Percentiles rank a stretch among this genome's conserved stretches.
These are phyloP conservation scores for Chunga burmeisteri DNA, from an alignment of 2,113 vertebrate species.

Conservation along the genomic window DNA sequence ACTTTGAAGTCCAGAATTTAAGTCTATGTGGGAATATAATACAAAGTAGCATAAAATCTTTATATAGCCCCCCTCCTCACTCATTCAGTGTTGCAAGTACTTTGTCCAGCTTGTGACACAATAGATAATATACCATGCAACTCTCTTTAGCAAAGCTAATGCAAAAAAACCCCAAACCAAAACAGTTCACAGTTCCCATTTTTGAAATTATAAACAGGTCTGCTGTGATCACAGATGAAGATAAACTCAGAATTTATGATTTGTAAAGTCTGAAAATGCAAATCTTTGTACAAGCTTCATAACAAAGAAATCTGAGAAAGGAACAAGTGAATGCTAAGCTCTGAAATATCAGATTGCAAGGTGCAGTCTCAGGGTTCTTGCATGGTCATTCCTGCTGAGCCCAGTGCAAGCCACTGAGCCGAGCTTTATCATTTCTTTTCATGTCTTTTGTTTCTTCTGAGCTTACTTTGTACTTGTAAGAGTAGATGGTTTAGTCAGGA, in stretches of 20 bases:
- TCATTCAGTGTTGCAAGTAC: background rate
- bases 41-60: background rate
- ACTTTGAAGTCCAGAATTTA: background rate
- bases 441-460: background rate
- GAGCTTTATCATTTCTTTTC: background rate
- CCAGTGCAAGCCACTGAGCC: background rate
- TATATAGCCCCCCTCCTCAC: background rate
- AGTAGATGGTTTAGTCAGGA: background rate
- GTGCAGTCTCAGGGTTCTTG: fast-evolving
- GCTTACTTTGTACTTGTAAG: background rate
- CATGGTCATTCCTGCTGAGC: background rate
- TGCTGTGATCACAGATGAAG: background rate
- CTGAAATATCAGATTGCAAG: background rate
- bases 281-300: background rate
- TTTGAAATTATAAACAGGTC: background rate
- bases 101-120: background rate
- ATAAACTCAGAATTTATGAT: background rate
- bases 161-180: background rate
- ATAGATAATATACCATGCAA: background rate
- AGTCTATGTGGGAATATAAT: background rate
- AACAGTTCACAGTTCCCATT: background rate
- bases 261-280: background rate
- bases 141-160: background rate
- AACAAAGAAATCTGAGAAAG: background rate
- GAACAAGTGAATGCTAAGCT: background rate